Conservation (phyloP, 1,140 invertebrate species). For the Drosophila auraria region DNA sequence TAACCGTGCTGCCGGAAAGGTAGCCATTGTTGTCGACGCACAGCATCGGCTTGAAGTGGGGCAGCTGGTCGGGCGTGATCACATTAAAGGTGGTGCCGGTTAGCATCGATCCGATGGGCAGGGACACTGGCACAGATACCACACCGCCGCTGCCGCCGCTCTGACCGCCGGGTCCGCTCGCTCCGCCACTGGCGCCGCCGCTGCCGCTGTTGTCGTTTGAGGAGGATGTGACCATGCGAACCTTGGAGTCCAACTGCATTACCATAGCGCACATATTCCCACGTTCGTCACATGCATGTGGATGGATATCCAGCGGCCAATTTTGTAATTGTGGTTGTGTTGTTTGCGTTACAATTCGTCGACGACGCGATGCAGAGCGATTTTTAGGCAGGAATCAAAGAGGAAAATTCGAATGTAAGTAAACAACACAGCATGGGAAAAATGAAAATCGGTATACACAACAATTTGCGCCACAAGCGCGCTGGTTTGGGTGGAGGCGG, state of each 20-base stretch:
- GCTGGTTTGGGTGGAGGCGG: constrained; percentile 30
- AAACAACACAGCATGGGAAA: constrained; percentile 83
- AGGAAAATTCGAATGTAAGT: constrained; percentile 83
- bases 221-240: constrained; percentile 84
- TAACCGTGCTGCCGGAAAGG: constrained; percentile 89
- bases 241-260: constrained; percentile 84
- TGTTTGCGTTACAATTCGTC: constrained; percentile 32
- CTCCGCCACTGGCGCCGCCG: constrained; percentile 61
- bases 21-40: constrained; percentile 93
- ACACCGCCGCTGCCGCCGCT: constrained; percentile 54
- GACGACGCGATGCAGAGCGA: constrained; percentile 21
- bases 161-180: constrained; percentile 47
- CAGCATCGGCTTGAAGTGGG: constrained; percentile 92
- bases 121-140: constrained; percentile 87
- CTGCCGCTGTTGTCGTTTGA: constrained; percentile 81
- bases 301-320: constrained; percentile 31
- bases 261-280: constrained; percentile 77
- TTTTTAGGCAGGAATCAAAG: constrained; percentile 62
- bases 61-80: constrained; percentile 92
- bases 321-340: constrained; percentile 22
- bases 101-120: constrained; percentile 92
- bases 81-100: constrained; percentile 93
- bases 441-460: constrained; percentile 84
- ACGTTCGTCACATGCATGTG: constrained; percentile 62
- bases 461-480: constrained; percentile 81